Base-by-base conservation (phyloP, 2,888 invertebrate species). In the Synanthedon myopaeformis region DNA sequence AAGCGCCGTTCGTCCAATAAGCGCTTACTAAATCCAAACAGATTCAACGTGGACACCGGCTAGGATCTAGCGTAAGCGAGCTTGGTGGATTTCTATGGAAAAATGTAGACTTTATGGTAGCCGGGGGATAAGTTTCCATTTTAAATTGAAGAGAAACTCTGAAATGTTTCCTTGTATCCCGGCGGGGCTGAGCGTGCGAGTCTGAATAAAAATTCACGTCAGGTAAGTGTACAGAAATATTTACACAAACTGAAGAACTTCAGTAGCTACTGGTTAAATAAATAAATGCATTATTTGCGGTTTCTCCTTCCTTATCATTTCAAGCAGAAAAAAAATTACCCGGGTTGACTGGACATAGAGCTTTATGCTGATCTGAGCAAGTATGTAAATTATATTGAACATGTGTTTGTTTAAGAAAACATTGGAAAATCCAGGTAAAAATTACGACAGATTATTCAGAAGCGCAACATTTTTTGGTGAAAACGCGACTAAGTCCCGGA, bases 91-190 rank as follows among this genome's bases (percentile, higher is more conserved):
- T 82, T 84, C 82, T 81, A 86, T 86, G 82, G 84, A 81, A 86
- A 23, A 86, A 85, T 82, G 76, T 75, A 82, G 82, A 85, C 85
- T 86, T 85, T 86, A 87, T 83, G 82, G 80, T 74, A 79, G 82
- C 78, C 79, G 69, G 70, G 86, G 85, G 85, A 87, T 86, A 82
- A 81, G 84, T 86, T 86, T 84, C 80, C 78, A 84, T 86, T 86
- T 86, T 79, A 85, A 84, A 86, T 85, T 84, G 81, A 82, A 82
- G 80, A 80, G 80, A 80, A 82, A 81, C 77, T 80, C 75, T 77
- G 79, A 82, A 80, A 85, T 79, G 81, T 79, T 82, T 74, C 76
- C 77, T 78, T 79, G 80, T 82, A 76, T 83, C 77, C 76, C 82
- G 74, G 64, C 67, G 79, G 78, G 63, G 78, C 67, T 65, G 62